Conservation (phyloP, 2,888 invertebrate genomes). For the Stenotaenia linearis region DNA sequence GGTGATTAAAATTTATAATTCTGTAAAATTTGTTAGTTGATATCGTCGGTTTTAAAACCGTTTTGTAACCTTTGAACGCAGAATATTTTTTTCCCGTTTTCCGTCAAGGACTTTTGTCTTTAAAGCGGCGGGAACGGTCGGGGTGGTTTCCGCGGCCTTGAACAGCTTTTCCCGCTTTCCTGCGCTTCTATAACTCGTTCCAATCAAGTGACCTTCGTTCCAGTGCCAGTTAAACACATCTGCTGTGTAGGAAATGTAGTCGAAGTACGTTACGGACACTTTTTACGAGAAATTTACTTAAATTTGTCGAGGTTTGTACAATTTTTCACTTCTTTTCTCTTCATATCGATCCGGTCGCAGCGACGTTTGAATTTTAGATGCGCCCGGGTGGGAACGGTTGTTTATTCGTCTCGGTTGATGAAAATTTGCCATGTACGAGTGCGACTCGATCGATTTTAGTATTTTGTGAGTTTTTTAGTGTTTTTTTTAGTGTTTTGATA, state of each 20-base stretch:
- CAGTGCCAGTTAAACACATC: not conserved
- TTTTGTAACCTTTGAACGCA: not conserved
- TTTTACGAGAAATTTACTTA: not conserved
- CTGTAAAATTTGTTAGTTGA: too few species aligned
- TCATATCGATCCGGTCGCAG: too few species aligned
- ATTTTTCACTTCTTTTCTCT: not conserved
- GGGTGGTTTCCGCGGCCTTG: not conserved
- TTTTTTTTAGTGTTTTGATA: not conserved
- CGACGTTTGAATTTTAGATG: not conserved
- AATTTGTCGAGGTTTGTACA: not conserved
- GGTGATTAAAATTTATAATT: too few species aligned
- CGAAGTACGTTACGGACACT: not conserved
- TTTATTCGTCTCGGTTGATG: not conserved
- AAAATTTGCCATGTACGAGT: not conserved
- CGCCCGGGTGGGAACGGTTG: not conserved
- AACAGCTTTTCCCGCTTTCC: conserved; percentile 15
- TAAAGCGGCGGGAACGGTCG: not conserved
- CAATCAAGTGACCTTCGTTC: not conserved
- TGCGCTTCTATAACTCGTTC: conserved; percentile 3
- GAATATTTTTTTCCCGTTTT: not conserved
- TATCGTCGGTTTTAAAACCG: not conserved
- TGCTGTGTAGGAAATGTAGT: not conserved
- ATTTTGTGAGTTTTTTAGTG: not conserved
- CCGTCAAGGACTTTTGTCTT: conserved; percentile 7
- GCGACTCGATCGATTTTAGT: not conserved